phyloP scores from a whole-genome alignment of 2,797 vertebrate genomes.

The Pseudochirops cupreus region DNA sequence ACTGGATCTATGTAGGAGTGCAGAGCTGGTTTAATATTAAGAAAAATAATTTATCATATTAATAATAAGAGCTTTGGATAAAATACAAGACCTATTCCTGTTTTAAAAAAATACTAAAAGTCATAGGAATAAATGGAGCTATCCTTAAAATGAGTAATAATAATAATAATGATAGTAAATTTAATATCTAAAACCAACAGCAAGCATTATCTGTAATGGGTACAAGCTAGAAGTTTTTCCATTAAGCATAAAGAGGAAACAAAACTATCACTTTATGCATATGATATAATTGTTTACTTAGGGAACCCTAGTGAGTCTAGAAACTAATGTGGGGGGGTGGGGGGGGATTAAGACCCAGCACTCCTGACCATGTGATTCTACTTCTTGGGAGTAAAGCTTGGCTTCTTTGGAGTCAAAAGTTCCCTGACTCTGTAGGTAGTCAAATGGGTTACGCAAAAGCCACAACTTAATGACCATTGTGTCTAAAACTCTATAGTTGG shows the following conservation, averaged over 20 bases:
- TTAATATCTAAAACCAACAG: not conserved
- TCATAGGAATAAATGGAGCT: not conserved
- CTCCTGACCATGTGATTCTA: not conserved
- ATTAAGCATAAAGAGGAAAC: not conserved
- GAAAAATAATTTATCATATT: not conserved
- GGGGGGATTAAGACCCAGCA: not conserved
- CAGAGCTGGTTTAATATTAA: not conserved
- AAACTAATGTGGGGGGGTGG: not conserved
- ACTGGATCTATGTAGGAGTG: not conserved
- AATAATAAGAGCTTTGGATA: not conserved
- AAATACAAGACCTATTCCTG: not conserved
- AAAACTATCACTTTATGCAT: not conserved
- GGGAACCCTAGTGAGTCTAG: not conserved
- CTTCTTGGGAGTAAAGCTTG: not conserved
- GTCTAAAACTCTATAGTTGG: not conserved
- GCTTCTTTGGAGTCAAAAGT: not conserved
- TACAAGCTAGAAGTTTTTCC: not conserved
- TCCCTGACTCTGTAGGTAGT: not conserved
- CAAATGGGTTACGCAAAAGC: not conserved
- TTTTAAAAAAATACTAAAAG: not conserved
- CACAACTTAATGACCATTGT: not conserved
- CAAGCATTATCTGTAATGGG: not conserved
- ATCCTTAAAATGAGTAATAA: not conserved
- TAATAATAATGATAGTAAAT: too few relatives aligned
- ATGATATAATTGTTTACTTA: not conserved